phyloP scores from a whole-genome alignment of 2,113 vertebrate species.

The Terrapene triunguis region DNA sequence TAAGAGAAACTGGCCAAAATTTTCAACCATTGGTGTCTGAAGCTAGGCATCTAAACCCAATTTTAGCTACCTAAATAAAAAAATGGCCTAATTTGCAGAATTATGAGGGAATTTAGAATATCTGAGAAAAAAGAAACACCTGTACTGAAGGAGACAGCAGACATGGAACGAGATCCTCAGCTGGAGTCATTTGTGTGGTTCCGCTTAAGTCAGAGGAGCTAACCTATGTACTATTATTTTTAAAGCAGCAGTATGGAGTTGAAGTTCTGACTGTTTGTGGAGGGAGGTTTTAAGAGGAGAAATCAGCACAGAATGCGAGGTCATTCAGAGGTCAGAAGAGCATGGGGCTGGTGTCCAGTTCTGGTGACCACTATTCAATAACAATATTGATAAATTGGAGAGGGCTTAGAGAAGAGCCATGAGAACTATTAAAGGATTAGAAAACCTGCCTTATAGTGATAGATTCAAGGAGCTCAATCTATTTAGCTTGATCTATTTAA shows the following conservation, averaged over 20 bases:
- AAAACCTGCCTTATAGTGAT: too few relatives aligned
- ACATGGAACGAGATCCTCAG: not conserved
- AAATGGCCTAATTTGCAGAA: not conserved
- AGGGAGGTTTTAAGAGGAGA: not conserved
- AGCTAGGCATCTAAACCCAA: not conserved
- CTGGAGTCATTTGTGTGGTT: not conserved
- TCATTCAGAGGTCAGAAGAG: too few relatives aligned
- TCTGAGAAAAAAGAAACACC: not conserved
- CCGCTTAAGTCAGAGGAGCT: too few relatives aligned
- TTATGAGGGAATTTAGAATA: not conserved
- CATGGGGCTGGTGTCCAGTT: too few relatives aligned
- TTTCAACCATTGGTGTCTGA: too few relatives aligned
- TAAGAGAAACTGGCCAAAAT: too few relatives aligned
- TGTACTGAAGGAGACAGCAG: not conserved
- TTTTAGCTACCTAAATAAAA: not conserved
- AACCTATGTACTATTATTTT: not conserved
- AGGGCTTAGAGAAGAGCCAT: too few relatives aligned
- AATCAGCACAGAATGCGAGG: not conserved
- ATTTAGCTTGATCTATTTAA: too few relatives aligned
- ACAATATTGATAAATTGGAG: too few relatives aligned
- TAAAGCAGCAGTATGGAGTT: not conserved
- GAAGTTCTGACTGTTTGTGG: not conserved
- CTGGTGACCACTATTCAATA: too few relatives aligned
- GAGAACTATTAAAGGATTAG: too few relatives aligned
- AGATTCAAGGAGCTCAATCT: too few relatives aligned